Percentiles rank a stretch among this genome's conserved stretches.
Evolutionary conservation across 2,797 vertebrate species (phyloP).

Genomic region (Acanthis flammea): DNA sequence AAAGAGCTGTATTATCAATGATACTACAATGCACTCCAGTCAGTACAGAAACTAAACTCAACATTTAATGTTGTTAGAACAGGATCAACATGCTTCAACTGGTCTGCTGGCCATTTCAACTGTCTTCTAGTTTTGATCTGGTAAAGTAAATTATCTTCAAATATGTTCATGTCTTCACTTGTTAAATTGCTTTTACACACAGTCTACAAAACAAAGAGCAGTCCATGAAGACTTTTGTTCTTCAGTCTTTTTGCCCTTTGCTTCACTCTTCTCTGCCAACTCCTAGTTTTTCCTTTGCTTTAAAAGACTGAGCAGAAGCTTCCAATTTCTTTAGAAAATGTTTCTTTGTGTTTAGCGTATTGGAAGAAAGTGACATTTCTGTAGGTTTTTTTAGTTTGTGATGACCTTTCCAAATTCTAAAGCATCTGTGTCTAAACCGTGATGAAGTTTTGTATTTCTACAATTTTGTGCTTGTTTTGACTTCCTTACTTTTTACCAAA

Average conservation of each 20-base stretch:
- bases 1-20: not conserved
- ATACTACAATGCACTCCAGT: not conserved
- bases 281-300: not conserved
- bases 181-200: not conserved
- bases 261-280: not conserved
- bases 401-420: constrained; percentile 43
- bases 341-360: not conserved
- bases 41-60: not conserved
- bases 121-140: constrained; percentile 6
- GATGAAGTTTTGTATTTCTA: constrained; percentile 9
- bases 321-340: not conserved
- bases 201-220: not conserved
- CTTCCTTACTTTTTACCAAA: not conserved
- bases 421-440: not conserved
- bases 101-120: not conserved
- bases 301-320: constrained; percentile 6
- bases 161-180: not conserved
- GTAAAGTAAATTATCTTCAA: not conserved
- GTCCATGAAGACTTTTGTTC: not conserved
- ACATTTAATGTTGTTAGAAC: not conserved
- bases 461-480: not conserved
- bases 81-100: not conserved
- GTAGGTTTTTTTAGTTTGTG: not conserved
- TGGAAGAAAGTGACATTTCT: constrained; percentile 1
- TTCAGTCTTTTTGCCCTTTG: not conserved